A percentile compares a stretch with the other conserved stretches of the same genome.
phyloP scores from a whole-genome alignment of 2,888 invertebrate species.

The Molanna angustata region DNA sequence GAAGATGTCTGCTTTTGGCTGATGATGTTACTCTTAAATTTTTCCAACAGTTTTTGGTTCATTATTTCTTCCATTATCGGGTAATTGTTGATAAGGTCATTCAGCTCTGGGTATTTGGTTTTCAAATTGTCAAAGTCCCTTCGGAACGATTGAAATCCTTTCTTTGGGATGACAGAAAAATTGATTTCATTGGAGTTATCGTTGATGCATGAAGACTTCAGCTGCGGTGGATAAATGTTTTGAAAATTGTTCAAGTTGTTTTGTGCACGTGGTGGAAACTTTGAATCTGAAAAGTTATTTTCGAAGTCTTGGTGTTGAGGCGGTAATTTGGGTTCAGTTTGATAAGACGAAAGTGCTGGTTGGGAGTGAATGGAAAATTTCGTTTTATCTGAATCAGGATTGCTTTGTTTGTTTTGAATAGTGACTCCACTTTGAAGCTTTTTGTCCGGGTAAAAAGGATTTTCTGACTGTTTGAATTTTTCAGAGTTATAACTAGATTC shows the following conservation, averaged over 20 bases:
- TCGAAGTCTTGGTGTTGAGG: no score
- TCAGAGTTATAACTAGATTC: neutral
- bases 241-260: neutral
- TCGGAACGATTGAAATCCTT: slow-evolving; percentile 16
- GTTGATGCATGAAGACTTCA: neutral
- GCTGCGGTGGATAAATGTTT: neutral
- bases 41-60: slow-evolving; percentile 31
- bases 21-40: slow-evolving; percentile 17
- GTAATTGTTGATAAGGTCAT: slow-evolving; percentile 28
- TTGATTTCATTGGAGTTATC: neutral
- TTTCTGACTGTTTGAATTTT: neutral
- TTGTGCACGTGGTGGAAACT: no score
- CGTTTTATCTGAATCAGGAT: neutral
- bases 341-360: neutral
- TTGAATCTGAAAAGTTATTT: no score
- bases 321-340: no score
- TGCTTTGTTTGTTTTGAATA: neutral
- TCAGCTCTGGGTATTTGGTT: slow-evolving; percentile 31
- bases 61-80: slow-evolving; percentile 32
- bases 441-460: no score
- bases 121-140: slow-evolving; percentile 30
- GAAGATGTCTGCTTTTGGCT: neutral
- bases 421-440: no score
- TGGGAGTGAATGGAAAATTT: neutral
- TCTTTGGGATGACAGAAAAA: neutral